Base-by-base conservation (phyloP, 2,113 vertebrate species). In the Chlamydotis undulata region DNA sequence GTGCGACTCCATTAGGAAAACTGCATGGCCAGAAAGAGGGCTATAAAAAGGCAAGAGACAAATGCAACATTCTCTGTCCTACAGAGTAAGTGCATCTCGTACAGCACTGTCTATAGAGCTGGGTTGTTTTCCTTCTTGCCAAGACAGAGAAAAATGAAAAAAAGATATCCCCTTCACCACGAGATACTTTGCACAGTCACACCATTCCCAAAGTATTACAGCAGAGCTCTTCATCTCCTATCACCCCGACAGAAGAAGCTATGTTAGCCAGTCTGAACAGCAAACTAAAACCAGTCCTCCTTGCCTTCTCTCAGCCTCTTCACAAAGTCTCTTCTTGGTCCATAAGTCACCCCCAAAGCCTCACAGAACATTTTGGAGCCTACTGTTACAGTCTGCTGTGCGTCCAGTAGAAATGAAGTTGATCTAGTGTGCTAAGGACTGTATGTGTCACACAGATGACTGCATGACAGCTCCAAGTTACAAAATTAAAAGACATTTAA, bases 1-100 rank as follows among this genome's bases (percentile, higher is more conserved):
- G 37, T 8, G 28, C 59, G 81, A 86, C 45, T 90, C 64, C 82
- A 94, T 93, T 93, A 96, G 69, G 28, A 68, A 71, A 91, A 83
- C 60, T 76, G n/a, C 77, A 60, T 3, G 31, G 70, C 74, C 90
- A 91, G 74, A 70, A 63, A 83, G 19, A 49, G 33, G 37, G 35
- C 50, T 74, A 45, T 79, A 52, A 89, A 93, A 78, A 97, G 68
- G 35, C 67, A n/a, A 67, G 91, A 92, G 77, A 57, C 16, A 77
- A 92, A 55, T 6, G 50, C 41, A 85, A 50, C 14, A 7, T 57
- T 37, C 33, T 37, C 16, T 61, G 52, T 67, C 45, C 41, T 19
- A 39, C 47, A 56, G 12, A 73, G 12, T 45, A 75, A 90, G 41
- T 67, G 65, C 59, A 55, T n/a, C 53, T 43, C 89, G 57, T 67